Evolutionary conservation across 2,797 vertebrate species (phyloP).

Genomic region (Chrysolophus pictus): DNA sequence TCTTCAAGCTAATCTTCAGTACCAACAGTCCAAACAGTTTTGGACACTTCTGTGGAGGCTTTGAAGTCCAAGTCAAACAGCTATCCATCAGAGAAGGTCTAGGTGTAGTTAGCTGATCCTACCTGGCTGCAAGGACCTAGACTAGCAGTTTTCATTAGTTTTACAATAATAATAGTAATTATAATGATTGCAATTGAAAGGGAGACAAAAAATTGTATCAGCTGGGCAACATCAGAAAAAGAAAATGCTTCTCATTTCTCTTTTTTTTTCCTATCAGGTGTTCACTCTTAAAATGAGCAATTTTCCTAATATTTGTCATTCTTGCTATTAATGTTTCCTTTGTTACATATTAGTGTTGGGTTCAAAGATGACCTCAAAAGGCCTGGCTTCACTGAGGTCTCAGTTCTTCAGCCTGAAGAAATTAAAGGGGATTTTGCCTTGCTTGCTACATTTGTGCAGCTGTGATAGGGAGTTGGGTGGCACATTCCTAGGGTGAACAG

Average conservation of each 20-base stretch:
- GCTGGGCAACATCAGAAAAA: neutral
- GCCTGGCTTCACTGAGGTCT: neutral
- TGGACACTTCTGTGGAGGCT: neutral
- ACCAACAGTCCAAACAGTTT: neutral
- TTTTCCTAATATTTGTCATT: neutral
- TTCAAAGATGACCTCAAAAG: neutral
- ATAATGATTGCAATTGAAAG: neutral
- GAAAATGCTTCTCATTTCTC: conserved; percentile 23
- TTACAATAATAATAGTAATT: neutral
- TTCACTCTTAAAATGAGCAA: neutral
- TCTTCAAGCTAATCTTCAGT: neutral
- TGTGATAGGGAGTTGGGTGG: neutral
- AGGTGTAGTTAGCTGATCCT: neutral
- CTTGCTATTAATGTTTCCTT: neutral
- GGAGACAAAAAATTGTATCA: conserved; percentile 18
- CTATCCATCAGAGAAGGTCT: neutral
- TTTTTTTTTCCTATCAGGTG: conserved; percentile 1
- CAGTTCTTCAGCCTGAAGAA: neutral
- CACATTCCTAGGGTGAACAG: neutral
- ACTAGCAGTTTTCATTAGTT: neutral
- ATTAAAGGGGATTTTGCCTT: neutral
- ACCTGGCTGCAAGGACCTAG: neutral
- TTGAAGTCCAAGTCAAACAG: neutral
- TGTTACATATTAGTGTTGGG: neutral
- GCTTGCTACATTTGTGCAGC: neutral